Base-by-base conservation (phyloP, 2,797 vertebrate species). In the Buceros bicornis region DNA sequence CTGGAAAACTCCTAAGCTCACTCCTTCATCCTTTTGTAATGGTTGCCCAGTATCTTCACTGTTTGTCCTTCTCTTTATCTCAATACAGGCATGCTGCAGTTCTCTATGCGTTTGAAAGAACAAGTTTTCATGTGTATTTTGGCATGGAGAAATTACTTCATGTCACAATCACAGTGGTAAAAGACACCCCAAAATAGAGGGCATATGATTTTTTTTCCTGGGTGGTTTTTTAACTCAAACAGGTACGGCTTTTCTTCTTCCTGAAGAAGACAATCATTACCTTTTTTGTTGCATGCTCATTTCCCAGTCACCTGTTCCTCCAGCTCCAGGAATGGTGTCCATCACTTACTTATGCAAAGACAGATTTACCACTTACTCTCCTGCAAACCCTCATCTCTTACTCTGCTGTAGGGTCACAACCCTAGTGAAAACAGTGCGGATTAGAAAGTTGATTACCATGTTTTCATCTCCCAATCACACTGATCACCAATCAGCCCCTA, bases 331-430 rank as follows among this genome's bases (percentile, higher is more conserved):
- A 78, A 69, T n/a, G 11, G 7, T 24, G 16, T 35, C 16, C 43
- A 53, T 67, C 14, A 24, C 8, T 48, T 58, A 53, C 2, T 28
- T 33, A 24, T 11, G 37, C 31, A 73, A 73, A 78, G 21, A 31
- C 20, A 82, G 25, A 51, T 90, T 67, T 51, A 62, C n/a, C 26
- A n/a, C 10, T 51, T 29, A 40, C 12, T 40, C 4, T 31, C 21
- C 61, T 48, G 62, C 48, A 78, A 42, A 42, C 8, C 2, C 33
- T 42, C 37, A 12, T 10, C 21, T 61, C 42, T 62, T n/a, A 67
- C 8, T 71, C 3, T 15, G 22, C 21, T 40, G 42, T 18, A 61
- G 5, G 5, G 10, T 18, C 48, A 48, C 0, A 4, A 10, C 11
- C 20, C 31, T 48, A 53, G 21, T 9, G 40, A 72, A 78, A 69